Conservation (phyloP, 2,797 vertebrate genomes). For the Melanotaenia pygmaea region DNA sequence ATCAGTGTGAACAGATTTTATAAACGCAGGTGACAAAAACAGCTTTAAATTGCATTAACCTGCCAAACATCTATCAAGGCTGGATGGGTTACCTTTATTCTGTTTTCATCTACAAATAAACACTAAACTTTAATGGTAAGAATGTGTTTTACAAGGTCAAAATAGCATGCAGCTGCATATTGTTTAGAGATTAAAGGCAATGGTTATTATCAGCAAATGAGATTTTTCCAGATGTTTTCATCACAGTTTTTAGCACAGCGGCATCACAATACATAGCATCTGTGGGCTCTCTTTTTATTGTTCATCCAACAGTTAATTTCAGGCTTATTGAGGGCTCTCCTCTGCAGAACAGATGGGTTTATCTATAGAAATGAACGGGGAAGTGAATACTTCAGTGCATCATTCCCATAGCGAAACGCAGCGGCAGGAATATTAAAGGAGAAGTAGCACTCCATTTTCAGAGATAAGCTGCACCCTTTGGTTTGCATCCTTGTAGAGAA, state of each 20-base stretch:
- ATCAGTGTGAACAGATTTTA: too few species aligned
- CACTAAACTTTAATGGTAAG: not conserved
- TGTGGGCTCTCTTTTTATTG: not conserved
- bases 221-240: slow-evolving; percentile 10
- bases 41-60: not conserved
- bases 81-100: slow-evolving; percentile 3
- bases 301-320: slow-evolving; percentile 7
- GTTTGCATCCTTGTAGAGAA: slow-evolving; percentile 1
- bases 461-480: slow-evolving; percentile 5
- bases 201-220: not conserved
- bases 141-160: slow-evolving; percentile 9
- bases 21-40: too few species aligned
- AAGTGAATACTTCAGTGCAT: not conserved
- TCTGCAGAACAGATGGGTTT: not conserved
- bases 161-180: not conserved
- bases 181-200: not conserved
- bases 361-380: not conserved
- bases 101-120: not conserved
- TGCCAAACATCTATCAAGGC: slow-evolving; percentile 8
- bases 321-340: slow-evolving; percentile 1
- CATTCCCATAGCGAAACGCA: not conserved
- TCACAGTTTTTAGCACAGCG: not conserved
- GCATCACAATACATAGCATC: not conserved
- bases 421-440: not conserved
- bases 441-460: not conserved